Conservation (phyloP, 64 coral and sea anemone species). For the Actinia equina region DNA sequence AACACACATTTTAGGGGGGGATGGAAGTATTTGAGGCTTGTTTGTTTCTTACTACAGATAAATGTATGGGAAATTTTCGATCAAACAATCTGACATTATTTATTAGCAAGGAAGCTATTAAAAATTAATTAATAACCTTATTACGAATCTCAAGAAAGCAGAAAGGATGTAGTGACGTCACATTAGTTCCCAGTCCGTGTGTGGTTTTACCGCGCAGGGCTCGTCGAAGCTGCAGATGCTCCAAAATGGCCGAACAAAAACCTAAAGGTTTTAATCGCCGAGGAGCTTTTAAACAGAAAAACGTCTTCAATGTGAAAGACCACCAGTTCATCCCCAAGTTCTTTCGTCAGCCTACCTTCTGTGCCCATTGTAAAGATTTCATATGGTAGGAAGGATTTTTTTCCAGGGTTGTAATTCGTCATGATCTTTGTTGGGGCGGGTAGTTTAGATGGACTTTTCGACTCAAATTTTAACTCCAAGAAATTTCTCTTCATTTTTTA, state of each 20-base stretch:
- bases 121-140: no score
- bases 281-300: slow-evolving; percentile 93
- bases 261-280: slow-evolving; percentile 70
- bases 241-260: slow-evolving; percentile 27
- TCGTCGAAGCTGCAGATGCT: slow-evolving; percentile 13
- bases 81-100: no score
- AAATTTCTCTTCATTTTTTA: neutral
- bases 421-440: slow-evolving; percentile 4
- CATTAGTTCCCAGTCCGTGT: neutral
- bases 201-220: slow-evolving; percentile 9
- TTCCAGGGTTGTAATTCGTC: neutral
- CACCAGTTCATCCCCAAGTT: slow-evolving; percentile 87
- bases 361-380: slow-evolving; percentile 99
- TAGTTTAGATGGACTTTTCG: slow-evolving; percentile 15
- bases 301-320: slow-evolving; percentile 78
- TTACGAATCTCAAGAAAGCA: no score
- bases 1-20: neutral
- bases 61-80: no score
- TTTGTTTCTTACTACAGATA: no score
- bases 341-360: slow-evolving; percentile 92
- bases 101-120: no score
- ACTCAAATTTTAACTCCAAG: slow-evolving; percentile 15
- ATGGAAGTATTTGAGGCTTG: no score
- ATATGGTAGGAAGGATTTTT: slow-evolving; percentile 73
- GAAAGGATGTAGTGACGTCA: slow-evolving; percentile 24